Percentiles rank a stretch among this genome's conserved stretches.
phyloP scores from a whole-genome alignment of 2,888 invertebrate genomes.

The Agonopterix subpropinquella region DNA sequence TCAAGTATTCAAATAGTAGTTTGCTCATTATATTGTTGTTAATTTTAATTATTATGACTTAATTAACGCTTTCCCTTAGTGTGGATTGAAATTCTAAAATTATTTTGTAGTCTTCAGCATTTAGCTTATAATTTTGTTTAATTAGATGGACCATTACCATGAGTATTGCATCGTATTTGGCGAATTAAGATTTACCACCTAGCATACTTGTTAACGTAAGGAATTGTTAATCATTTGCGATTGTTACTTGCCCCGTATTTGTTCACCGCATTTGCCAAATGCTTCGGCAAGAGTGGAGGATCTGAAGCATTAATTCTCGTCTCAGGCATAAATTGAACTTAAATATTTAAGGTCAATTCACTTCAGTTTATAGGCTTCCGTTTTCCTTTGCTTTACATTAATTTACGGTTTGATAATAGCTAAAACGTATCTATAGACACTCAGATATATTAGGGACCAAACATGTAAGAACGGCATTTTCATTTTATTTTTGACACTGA shows the following conservation, averaged over 20 bases:
- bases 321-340: background rate
- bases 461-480: conserved; percentile 18
- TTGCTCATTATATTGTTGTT: conserved; percentile 72
- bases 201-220: background rate
- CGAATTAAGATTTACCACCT: conserved; percentile 8
- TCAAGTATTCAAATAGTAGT: conserved; percentile 68
- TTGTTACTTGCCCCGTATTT: background rate
- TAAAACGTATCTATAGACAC: conserved; percentile 18
- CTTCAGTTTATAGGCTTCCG: background rate
- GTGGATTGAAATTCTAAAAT: conserved; percentile 54
- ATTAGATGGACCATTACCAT: conserved; percentile 37
- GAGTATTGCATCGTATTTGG: conserved; percentile 37
- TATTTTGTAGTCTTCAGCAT: conserved; percentile 52
- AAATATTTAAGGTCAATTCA: background rate
- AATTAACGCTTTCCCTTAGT: conserved; percentile 34
- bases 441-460: conserved; percentile 49
- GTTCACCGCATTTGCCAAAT: background rate
- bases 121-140: conserved; percentile 49
- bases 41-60: conserved; percentile 33
- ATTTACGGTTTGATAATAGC: background rate
- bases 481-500: conserved; percentile 10
- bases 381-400: background rate
- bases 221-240: background rate
- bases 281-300: background rate
- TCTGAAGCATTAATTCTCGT: background rate